Percentiles rank a stretch among this genome's conserved stretches.
These are phyloP conservation scores for Pantherophis alleghaniensis DNA, from an alignment of 2,797 vertebrate species.

Conservation along the genomic window DNA sequence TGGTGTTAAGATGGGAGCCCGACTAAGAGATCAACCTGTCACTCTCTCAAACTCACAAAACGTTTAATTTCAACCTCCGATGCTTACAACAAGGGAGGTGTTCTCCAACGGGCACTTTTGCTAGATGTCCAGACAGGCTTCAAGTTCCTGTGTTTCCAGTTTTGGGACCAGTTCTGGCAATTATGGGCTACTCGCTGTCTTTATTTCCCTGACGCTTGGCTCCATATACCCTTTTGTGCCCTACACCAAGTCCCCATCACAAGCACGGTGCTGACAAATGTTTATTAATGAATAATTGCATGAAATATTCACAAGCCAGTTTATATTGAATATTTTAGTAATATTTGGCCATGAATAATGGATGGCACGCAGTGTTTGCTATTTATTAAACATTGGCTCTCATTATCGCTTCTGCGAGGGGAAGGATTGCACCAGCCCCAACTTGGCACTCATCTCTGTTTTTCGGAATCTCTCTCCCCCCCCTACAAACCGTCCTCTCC, in stretches of 20 bases:
- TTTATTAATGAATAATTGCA: constrained; percentile 39
- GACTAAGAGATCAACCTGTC: not conserved
- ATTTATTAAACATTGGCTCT: constrained; percentile 23
- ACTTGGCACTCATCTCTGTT: not conserved
- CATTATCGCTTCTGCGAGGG: constrained; percentile 22
- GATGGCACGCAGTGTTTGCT: not conserved
- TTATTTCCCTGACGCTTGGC: no score
- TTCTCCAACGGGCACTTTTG: not conserved
- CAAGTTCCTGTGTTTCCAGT: not conserved
- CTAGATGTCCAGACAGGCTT: not conserved
- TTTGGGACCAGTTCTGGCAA: not conserved
- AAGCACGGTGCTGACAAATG: constrained; percentile 10
- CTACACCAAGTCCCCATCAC: not conserved
- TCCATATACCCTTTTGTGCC: not conserved
- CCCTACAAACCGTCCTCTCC: not conserved
- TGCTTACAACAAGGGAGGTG: not conserved
- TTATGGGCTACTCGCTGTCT: not conserved
- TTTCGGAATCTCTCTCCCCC: not conserved
- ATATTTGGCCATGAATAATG: constrained; percentile 28
- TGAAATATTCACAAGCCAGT: constrained; percentile 34
- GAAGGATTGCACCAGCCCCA: not conserved
- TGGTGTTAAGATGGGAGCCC: not conserved
- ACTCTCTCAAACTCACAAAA: not conserved
- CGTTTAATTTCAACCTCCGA: not conserved
- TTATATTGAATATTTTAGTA: constrained; percentile 39